Percentiles rank a stretch among this genome's conserved stretches.
phyloP scores from a whole-genome alignment of 2,888 invertebrate genomes.

The Pyrrhia umbra region DNA sequence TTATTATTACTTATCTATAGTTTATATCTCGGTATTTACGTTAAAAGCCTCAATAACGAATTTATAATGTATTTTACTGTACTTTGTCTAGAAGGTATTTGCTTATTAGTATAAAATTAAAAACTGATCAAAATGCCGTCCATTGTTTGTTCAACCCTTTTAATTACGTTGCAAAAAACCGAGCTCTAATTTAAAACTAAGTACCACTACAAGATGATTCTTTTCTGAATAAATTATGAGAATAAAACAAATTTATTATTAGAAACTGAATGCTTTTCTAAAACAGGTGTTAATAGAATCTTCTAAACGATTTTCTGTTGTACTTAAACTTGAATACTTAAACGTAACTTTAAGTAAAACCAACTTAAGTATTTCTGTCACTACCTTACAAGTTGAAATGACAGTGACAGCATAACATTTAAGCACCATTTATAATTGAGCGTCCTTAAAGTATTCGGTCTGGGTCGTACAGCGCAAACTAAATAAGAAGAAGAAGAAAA shows the following conservation, averaged over 20 bases:
- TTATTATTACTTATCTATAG: too few relatives aligned
- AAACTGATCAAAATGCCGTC: background rate
- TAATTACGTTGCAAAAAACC: too few relatives aligned
- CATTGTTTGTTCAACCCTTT: background rate
- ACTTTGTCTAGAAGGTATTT: conserved; percentile 17
- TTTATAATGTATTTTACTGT: conserved; percentile 10
- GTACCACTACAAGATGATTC: too few relatives aligned
- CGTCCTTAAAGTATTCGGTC: too few relatives aligned
- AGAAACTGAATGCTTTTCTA: background rate
- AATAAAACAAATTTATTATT: too few relatives aligned
- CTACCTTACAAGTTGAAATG: too few relatives aligned
- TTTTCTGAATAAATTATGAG: too few relatives aligned
- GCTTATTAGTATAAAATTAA: background rate
- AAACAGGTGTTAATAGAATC: background rate
- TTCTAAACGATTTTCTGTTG: background rate
- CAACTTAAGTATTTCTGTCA: background rate
- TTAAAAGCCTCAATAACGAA: conserved; percentile 36
- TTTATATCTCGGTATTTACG: background rate
- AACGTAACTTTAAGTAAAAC: background rate
- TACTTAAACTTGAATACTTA: background rate
- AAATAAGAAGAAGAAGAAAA: too few relatives aligned
- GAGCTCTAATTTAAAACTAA: too few relatives aligned
- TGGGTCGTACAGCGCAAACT: too few relatives aligned
- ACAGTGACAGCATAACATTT: too few relatives aligned
- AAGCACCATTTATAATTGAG: too few relatives aligned